A percentile compares a stretch with the other conserved stretches of the same genome.
Evolutionary conservation across 2,113 vertebrate species (phyloP).

Genomic region (Antigone vipio): DNA sequence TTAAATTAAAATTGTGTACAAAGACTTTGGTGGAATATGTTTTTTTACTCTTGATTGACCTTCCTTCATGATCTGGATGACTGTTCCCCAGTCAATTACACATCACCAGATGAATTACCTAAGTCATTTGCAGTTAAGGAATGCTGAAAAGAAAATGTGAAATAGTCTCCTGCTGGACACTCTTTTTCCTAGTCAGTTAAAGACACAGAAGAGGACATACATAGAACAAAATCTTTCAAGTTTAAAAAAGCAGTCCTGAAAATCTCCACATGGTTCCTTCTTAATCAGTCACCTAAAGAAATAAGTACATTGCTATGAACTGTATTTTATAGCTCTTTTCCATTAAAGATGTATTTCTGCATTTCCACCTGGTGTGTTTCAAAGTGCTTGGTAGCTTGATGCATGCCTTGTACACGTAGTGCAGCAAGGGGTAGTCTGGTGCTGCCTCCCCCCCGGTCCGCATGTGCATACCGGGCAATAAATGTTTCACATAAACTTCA

Average conservation of each 20-base stretch:
- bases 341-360: not conserved
- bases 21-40: not conserved
- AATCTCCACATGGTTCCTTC: not conserved
- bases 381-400: not conserved
- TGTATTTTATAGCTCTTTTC: not conserved
- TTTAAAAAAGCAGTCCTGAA: not conserved
- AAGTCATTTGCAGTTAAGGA: not conserved
- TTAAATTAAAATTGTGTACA: not conserved
- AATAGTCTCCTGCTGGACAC: not conserved
- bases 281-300: not conserved
- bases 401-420: not conserved
- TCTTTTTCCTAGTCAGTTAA: not conserved
- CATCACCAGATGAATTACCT: too few relatives aligned
- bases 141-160: not conserved
- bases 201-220: not conserved
- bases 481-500: not conserved
- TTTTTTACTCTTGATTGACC: not conserved
- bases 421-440: not conserved
- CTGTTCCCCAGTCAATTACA: not conserved
- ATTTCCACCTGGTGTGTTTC: not conserved
- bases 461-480: not conserved
- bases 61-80: not conserved
- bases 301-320: not conserved
- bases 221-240: not conserved
- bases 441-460: not conserved